A percentile compares a stretch with the other conserved stretches of the same genome.
These are phyloP conservation scores for Saxicola maurus DNA, from an alignment of 2,797 vertebrate genomes.

Conservation along the genomic window DNA sequence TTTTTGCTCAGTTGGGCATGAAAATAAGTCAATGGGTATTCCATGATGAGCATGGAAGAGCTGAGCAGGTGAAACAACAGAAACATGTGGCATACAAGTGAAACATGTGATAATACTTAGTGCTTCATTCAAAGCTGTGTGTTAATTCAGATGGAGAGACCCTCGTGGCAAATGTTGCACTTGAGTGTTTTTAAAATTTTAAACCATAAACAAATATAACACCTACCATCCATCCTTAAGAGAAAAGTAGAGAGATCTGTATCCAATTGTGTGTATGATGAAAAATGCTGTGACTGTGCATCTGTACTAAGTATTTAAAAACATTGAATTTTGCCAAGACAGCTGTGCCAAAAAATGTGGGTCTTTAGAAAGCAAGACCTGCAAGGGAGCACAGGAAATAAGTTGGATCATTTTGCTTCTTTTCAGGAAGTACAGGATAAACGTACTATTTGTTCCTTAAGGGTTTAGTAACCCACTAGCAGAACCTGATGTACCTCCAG, in stretches of 20 bases:
- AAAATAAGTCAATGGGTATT: neutral
- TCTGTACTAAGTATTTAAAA: neutral
- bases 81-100: neutral
- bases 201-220: neutral
- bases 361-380: neutral
- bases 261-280: neutral
- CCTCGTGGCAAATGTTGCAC: neutral
- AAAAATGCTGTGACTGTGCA: neutral
- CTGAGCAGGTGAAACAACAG: neutral
- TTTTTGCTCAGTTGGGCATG: neutral
- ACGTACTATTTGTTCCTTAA: neutral
- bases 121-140: neutral
- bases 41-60: neutral
- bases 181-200: neutral
- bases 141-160: neutral
- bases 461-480: neutral
- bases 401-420: neutral
- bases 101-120: neutral
- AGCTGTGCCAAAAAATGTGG: neutral
- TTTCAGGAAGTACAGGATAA: neutral
- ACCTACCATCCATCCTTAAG: neutral
- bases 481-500: neutral
- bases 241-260: neutral
- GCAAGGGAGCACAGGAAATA: neutral
- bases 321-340: neutral